These are phyloP conservation scores for Nomada ferruginata DNA, from an alignment of 2,888 invertebrate species.

Conservation along the genomic window DNA sequence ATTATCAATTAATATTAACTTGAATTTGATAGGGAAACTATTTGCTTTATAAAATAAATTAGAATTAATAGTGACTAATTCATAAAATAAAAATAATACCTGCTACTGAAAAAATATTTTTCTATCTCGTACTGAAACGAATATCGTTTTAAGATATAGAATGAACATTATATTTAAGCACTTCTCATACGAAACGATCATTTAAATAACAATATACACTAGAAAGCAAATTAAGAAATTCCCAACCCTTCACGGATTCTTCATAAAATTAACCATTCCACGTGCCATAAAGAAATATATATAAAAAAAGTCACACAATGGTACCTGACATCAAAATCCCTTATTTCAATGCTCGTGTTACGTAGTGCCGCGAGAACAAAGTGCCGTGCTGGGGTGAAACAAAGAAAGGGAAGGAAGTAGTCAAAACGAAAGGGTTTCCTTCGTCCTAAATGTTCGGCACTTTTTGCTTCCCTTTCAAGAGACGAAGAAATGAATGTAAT, in stretches of 20 bases:
- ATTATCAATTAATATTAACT: background rate
- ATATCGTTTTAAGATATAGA: background rate
- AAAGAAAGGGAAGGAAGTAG: conserved; percentile 7
- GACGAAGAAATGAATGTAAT: conserved; percentile 36
- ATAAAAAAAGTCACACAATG: background rate
- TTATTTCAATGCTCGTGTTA: background rate
- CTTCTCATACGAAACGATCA: background rate
- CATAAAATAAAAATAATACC: too few relatives aligned
- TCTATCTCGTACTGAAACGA: background rate
- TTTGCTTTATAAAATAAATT: too few relatives aligned
- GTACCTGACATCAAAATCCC: background rate
- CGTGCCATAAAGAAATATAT: background rate
- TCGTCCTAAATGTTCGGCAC: background rate
- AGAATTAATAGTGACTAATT: too few relatives aligned
- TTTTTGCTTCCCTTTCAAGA: background rate
- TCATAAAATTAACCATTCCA: background rate
- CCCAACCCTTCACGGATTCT: background rate
- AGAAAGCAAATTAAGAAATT: too few relatives aligned
- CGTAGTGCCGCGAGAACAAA: background rate
- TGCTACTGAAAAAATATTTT: too few relatives aligned
- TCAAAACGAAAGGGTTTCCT: background rate
- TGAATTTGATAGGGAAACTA: background rate
- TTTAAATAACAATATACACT: too few relatives aligned
- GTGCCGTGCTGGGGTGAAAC: background rate
- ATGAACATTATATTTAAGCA: background rate